A percentile compares a stretch with the other conserved stretches of the same genome.
Evolutionary conservation across 1,140 invertebrate genomes (phyloP).

Genomic region (Phenacoccus solenopsis): DNA sequence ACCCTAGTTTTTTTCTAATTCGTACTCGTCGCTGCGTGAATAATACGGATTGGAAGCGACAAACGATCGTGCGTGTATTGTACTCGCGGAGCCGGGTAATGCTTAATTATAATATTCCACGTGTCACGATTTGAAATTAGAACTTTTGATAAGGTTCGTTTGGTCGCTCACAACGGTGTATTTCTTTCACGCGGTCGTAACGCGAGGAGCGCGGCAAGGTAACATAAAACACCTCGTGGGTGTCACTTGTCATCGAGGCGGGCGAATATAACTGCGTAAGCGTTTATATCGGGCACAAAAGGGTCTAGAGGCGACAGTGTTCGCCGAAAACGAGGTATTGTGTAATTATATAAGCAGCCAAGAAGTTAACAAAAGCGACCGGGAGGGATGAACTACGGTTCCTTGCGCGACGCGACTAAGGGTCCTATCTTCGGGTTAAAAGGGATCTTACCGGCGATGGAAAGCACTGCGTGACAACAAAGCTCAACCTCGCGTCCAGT

Average conservation of each 20-base stretch:
- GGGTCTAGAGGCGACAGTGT: background rate
- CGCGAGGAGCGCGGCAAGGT: background rate
- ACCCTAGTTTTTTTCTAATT: background rate
- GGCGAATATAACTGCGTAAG: slow-evolving; percentile 8
- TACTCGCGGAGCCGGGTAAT: background rate
- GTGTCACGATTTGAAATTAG: slow-evolving; percentile 8
- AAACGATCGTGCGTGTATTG: background rate
- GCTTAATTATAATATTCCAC: slow-evolving; percentile 18
- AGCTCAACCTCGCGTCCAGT: slow-evolving; percentile 11
- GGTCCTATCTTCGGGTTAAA: background rate
- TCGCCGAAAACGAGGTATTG: background rate
- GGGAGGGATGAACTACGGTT: background rate
- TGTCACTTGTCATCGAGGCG: slow-evolving; percentile 7
- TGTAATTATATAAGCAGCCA: slow-evolving; percentile 18
- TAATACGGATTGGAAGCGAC: background rate
- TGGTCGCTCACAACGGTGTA: background rate
- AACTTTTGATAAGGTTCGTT: slow-evolving; percentile 7
- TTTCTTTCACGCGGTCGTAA: too few relatives aligned
- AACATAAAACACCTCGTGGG: slow-evolving; percentile 17
- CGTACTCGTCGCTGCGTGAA: background rate
- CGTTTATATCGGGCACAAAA: background rate
- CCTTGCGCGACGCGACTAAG: background rate
- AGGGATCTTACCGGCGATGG: background rate
- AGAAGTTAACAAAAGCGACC: slow-evolving; percentile 15
- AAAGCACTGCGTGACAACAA: slow-evolving; percentile 12